phyloP scores from a whole-genome alignment of 1,140 invertebrate species.

The Brachionus rubens region DNA sequence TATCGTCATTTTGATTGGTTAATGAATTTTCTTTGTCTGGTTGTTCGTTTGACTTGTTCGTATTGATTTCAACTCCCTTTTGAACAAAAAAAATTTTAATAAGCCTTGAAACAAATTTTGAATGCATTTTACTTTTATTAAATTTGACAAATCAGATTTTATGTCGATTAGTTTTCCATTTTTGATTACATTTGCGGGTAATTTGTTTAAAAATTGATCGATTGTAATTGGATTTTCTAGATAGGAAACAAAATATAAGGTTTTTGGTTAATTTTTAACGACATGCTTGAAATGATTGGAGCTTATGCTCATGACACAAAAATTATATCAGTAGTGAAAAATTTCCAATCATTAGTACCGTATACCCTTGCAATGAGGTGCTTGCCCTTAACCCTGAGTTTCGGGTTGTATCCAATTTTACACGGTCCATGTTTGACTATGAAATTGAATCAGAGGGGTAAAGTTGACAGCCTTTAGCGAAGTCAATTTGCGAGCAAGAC shows the following conservation, averaged over 20 bases:
- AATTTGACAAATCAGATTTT: conserved; percentile 43
- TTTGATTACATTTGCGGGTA: conserved; percentile 56
- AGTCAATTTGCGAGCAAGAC: too few species aligned
- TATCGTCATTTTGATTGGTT: not conserved
- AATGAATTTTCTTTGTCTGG: not conserved
- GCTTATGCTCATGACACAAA: not conserved
- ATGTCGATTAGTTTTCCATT: conserved; percentile 58
- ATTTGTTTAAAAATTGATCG: conserved; percentile 55
- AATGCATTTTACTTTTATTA: not conserved
- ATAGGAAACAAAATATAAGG: not conserved
- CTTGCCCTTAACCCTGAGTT: too few species aligned
- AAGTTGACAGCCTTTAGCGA: too few species aligned
- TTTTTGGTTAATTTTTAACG: not conserved
- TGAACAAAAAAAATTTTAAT: not conserved
- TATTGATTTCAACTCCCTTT: not conserved
- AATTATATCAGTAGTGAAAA: not conserved
- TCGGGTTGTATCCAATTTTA: too few species aligned
- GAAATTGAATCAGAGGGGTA: too few species aligned
- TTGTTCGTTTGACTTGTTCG: not conserved
- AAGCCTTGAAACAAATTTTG: not conserved
- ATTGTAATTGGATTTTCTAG: conserved; percentile 49
- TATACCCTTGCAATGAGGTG: too few species aligned
- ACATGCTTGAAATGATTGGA: not conserved
- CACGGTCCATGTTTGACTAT: too few species aligned
- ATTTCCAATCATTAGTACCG: too few species aligned